Base-by-base conservation (phyloP, 2,888 invertebrate species). In the Ophion costatus region DNA sequence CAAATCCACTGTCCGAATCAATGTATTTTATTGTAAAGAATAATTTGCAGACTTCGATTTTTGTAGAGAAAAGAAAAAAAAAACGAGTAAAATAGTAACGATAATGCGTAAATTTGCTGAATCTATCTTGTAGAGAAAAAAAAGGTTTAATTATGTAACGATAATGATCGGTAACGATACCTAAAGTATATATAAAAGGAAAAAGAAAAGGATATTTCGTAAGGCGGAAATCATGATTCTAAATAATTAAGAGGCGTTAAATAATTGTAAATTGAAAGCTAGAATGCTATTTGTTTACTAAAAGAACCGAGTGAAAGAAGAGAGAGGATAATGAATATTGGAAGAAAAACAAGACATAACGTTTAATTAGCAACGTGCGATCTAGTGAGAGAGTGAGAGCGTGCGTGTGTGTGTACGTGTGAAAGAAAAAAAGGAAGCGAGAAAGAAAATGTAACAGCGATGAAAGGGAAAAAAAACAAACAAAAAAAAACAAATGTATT, bases 21-120 rank as follows among this genome's bases (percentile, higher is more conserved):
- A 90, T 92, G 92, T 93, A 92, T 93, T 92, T 92, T 92, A 93
- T 90, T 92, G 92, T 92, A 92, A 86, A 83, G 87, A 88, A 87
- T 86, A 84, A 88, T 88, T 79, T 84, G 87, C 89, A 89, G 87
- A 90, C 90, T 91, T 89, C 87, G 88, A 89, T 91, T 92, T 91
- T 91, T 92, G 89, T 91, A 90, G 91, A 89, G 74, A 90, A 90
- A 89, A 73, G 87, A 87, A 82, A 88, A 88, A 86, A 85, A 85
- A 87, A 87, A 83, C 88, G 87, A 85, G 86, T 83, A 87, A 86
- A 88, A 88, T 85, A 75, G 29, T 66, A 66, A 76, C 20, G 38
- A 66, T 66, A 69, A 69, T 67, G 84, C 84, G 82, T 85, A 85
- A 85, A 82, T 79, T 85, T 85, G 84, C 84, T 85, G 84, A 85